phyloP scores from a whole-genome alignment of 2,797 vertebrate genomes.

The Tokudaia tokunoshimensis region DNA sequence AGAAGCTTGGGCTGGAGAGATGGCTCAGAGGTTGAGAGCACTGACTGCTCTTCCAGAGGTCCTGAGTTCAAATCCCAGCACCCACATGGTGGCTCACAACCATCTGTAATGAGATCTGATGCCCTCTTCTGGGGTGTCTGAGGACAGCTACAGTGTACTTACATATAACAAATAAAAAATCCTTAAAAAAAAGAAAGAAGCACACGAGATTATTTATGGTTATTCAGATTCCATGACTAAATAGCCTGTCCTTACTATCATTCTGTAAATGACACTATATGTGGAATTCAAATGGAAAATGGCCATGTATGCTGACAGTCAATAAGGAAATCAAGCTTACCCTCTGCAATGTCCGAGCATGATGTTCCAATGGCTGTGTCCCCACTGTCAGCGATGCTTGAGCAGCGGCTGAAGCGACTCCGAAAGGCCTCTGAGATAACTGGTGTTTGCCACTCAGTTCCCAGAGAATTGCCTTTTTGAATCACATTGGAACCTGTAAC shows the following conservation, averaged over 20 bases:
- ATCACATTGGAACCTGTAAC: slow-evolving; percentile 77
- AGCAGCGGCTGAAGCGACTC: slow-evolving; percentile 90
- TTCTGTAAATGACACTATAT: slow-evolving; percentile 43
- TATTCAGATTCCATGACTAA: not conserved
- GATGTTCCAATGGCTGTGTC: slow-evolving; percentile 92
- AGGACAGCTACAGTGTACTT: too few relatives aligned
- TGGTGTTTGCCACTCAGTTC: slow-evolving; percentile 94
- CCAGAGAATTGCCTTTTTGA: slow-evolving; percentile 85
- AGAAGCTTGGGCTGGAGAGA: too few relatives aligned
- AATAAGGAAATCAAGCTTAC: slow-evolving; percentile 87
- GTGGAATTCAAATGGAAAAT: slow-evolving; percentile 48
- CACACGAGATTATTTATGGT: not conserved
- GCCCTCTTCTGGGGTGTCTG: too few relatives aligned
- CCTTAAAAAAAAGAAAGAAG: too few relatives aligned
- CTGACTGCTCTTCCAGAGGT: too few relatives aligned
- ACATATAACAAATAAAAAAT: too few relatives aligned
- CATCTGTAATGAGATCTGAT: too few relatives aligned
- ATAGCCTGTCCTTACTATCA: slow-evolving; percentile 28
- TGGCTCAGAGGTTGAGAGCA: too few relatives aligned
- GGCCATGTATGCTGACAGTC: slow-evolving; percentile 1
- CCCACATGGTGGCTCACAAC: too few relatives aligned
- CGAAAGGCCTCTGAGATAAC: slow-evolving; percentile 92
- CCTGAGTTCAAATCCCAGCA: too few relatives aligned
- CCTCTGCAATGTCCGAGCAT: slow-evolving; percentile 93
- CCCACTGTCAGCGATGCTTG: slow-evolving; percentile 90